Conservation (phyloP, 2,797 vertebrate species). For the Spinibarbus caldwelli region DNA sequence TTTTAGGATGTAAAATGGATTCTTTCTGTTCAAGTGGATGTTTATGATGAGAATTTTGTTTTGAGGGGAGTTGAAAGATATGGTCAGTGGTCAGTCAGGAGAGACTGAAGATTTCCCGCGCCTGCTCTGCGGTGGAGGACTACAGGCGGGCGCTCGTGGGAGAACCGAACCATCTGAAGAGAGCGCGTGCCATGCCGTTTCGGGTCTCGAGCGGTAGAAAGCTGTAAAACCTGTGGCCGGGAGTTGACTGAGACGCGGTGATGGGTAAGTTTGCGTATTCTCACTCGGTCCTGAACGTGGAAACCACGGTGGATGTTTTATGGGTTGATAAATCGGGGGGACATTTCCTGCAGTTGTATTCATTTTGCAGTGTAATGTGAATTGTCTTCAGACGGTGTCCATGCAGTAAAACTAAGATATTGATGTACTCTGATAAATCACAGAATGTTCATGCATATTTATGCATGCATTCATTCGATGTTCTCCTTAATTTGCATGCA, state of each 20-base stretch:
- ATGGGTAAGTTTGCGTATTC: slow-evolving; percentile 76
- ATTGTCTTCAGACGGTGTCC: not conserved
- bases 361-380: not conserved
- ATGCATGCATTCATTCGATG: not conserved
- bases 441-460: not conserved
- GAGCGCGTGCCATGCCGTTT: slow-evolving; percentile 78
- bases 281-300: not conserved
- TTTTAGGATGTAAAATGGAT: slow-evolving; percentile 51
- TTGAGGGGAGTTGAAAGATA: slow-evolving; percentile 68
- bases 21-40: slow-evolving; percentile 10
- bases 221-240: slow-evolving; percentile 78
- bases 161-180: slow-evolving; percentile 72
- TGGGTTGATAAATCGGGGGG: not conserved
- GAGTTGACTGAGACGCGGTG: slow-evolving; percentile 76
- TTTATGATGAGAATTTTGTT: slow-evolving; percentile 36
- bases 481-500: not conserved
- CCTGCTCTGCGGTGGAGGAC: slow-evolving; percentile 64
- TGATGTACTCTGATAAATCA: not conserved
- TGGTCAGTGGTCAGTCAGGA: slow-evolving; percentile 59
- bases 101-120: slow-evolving; percentile 51
- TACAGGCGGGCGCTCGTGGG: slow-evolving; percentile 71
- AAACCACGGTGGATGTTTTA: not conserved
- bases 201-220: slow-evolving; percentile 74
- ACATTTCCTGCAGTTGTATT: not conserved
- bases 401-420: not conserved